Evolutionary conservation across 2,113 vertebrate genomes (phyloP), one percentile per base, ranked within the genome.

Genomic region (Hyperopisus bebe): DNA sequence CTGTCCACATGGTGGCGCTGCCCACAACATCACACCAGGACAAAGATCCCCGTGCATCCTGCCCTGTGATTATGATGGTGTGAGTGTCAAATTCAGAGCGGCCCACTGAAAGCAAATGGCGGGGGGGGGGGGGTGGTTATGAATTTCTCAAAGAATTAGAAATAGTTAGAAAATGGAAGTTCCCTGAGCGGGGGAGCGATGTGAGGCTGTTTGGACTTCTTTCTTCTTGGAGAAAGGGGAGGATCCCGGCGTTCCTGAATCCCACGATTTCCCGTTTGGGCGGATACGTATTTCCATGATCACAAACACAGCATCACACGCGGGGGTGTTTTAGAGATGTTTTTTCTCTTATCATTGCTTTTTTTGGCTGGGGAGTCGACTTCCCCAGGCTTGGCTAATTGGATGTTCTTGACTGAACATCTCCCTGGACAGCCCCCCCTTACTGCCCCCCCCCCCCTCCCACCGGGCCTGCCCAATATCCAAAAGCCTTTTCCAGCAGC

Each of bases 121-220:
- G 87, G 55, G 46, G 88, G 15, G 87, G 55, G 46, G 88, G 15
- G 88, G 42, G 39, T 51, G 51, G 15, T 84, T 27, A 50, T 3
- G 47, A 85, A 89, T 89, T 48, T 53, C 89, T 85, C 19, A 21
- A 6, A 31, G 80, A 89, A 85, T 85, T 89, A 62, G 42, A 58
- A 50, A 50, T 27, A 3, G 62, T 48, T 44, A 1, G 62, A 88
- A 62, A 88, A 66, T 42, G 53, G 35, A 44, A 13, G 55, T 74
- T 44, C 31, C 46, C 62, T 10, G 66, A 27, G 46, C 6, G 13
- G 88, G 66, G 66, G 24, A 0, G 24, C 24, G 24, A 3, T 10
- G 24, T 24, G 24, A 62, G 58, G 58, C 58, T 27, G 58, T 27
- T n/a, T 62, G 8, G 21, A 24, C 58, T 62, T 24, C 58, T 9